These are phyloP conservation scores for Aelia acuminata DNA, from an alignment of 2,888 invertebrate genomes.

Conservation along the genomic window DNA sequence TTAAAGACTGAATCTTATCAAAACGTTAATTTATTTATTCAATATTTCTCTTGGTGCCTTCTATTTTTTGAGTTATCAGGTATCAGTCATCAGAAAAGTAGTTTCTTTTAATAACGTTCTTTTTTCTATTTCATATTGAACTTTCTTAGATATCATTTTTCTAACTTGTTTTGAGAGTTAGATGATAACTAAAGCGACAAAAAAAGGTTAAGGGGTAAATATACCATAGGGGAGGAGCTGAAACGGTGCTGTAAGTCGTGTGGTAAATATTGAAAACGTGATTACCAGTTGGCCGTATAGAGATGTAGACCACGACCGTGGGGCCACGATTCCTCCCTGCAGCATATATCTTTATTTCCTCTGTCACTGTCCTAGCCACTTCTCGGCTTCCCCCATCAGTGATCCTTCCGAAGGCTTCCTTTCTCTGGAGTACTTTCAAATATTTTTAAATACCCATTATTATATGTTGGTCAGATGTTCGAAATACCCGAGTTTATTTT, in stretches of 20 bases:
- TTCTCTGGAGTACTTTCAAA: neutral
- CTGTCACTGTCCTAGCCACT: slow-evolving; percentile 42
- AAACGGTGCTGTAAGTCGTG: slow-evolving; percentile 51
- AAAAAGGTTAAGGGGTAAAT: slow-evolving; percentile 50
- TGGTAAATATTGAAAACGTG: slow-evolving; percentile 62
- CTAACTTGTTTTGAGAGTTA: neutral
- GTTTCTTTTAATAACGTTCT: too few relatives aligned
- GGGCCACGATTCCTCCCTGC: slow-evolving; percentile 7
- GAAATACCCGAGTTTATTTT: too few relatives aligned
- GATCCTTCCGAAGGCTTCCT: neutral
- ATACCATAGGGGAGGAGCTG: slow-evolving; percentile 37
- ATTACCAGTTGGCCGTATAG: slow-evolving; percentile 60
- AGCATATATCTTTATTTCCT: slow-evolving; percentile 45
- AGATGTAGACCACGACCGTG: slow-evolving; percentile 60
- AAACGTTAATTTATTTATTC: too few relatives aligned
- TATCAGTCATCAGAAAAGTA: neutral
- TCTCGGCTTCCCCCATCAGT: neutral
- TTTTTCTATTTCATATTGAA: too few relatives aligned
- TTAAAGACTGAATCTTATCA: too few relatives aligned
- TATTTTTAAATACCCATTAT: too few relatives aligned
- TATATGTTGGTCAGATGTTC: too few relatives aligned
- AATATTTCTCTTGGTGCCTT: too few relatives aligned
- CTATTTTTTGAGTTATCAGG: too few relatives aligned
- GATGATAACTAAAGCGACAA: neutral
- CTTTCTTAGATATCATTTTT: neutral